phyloP scores from a whole-genome alignment of 2,888 invertebrate genomes.

The Amphipyra tragopoginis region DNA sequence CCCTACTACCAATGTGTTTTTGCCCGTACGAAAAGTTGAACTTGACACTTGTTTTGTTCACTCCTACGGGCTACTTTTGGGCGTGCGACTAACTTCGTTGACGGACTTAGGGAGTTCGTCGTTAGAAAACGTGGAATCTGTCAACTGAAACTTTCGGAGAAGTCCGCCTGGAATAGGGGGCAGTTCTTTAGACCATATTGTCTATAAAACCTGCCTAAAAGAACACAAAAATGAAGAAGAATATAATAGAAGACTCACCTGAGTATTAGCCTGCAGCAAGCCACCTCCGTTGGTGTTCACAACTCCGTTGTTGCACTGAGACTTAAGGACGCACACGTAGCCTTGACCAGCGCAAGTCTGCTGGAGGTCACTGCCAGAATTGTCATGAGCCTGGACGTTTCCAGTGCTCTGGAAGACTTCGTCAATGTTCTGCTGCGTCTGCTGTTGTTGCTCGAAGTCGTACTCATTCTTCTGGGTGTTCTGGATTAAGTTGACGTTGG shows the following conservation, averaged over 20 bases:
- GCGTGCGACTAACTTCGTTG: too few relatives aligned
- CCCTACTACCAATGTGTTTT: too few relatives aligned
- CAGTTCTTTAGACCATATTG: too few relatives aligned
- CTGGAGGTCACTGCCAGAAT: constrained; percentile 78
- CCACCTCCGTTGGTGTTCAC: constrained; percentile 86
- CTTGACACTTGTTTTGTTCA: too few relatives aligned
- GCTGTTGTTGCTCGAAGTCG: constrained; percentile 77
- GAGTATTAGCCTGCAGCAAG: constrained; percentile 84
- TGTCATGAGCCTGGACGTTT: constrained; percentile 73
- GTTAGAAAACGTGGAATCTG: too few relatives aligned
- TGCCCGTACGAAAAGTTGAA: too few relatives aligned
- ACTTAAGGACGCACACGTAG: constrained; percentile 90
- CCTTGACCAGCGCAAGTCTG: constrained; percentile 90
- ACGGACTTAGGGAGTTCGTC: too few relatives aligned
- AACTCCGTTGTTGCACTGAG: constrained; percentile 91
- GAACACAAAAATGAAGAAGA: too few relatives aligned
- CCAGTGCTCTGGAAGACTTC: constrained; percentile 78
- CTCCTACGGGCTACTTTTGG: too few relatives aligned
- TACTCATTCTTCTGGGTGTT: constrained; percentile 76
- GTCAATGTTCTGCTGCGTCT: constrained; percentile 78
- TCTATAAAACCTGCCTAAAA: too few relatives aligned
- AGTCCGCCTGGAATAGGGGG: too few relatives aligned
- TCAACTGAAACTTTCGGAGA: too few relatives aligned
- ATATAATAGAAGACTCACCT: constrained; percentile 83
- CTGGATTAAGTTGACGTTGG: constrained; percentile 80